phyloP scores from a whole-genome alignment of 2,888 invertebrate species.

The Zelleria hepariella region DNA sequence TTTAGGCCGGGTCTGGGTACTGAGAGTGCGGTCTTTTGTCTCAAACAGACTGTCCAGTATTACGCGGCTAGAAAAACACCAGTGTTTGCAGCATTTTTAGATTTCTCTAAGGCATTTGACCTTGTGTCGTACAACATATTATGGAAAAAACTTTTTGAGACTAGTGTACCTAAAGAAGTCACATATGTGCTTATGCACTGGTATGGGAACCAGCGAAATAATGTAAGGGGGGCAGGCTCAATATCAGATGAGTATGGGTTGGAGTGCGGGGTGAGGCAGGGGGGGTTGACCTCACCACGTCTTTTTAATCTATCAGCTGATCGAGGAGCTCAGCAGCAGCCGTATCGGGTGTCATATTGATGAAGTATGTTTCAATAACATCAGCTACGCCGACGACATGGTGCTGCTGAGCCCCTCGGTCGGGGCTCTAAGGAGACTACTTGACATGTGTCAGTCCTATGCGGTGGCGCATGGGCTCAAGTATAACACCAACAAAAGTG shows the following conservation, averaged over 20 bases:
- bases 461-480: too few relatives aligned
- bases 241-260: constrained; percentile 10
- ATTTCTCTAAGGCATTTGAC: constrained; percentile 13
- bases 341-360: background rate
- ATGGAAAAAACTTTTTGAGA: constrained; percentile 9
- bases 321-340: background rate
- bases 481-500: too few relatives aligned
- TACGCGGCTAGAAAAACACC: constrained; percentile 12
- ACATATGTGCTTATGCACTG: constrained; percentile 7
- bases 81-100: constrained; percentile 14
- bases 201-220: constrained; percentile 13
- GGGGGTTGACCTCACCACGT: constrained; percentile 13
- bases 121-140: constrained; percentile 8
- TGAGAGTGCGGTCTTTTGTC: constrained; percentile 10
- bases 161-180: background rate
- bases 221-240: constrained; percentile 12
- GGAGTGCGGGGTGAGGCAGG: too few relatives aligned
- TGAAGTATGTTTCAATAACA: too few relatives aligned
- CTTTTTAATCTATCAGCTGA: background rate
- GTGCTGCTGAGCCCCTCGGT: too few relatives aligned
- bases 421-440: too few relatives aligned
- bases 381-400: too few relatives aligned
- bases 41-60: constrained; percentile 13
- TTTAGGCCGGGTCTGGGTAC: constrained; percentile 10
- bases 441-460: too few relatives aligned